Conservation (phyloP, 2,113 vertebrate genomes). For the Parotia lawesii region DNA sequence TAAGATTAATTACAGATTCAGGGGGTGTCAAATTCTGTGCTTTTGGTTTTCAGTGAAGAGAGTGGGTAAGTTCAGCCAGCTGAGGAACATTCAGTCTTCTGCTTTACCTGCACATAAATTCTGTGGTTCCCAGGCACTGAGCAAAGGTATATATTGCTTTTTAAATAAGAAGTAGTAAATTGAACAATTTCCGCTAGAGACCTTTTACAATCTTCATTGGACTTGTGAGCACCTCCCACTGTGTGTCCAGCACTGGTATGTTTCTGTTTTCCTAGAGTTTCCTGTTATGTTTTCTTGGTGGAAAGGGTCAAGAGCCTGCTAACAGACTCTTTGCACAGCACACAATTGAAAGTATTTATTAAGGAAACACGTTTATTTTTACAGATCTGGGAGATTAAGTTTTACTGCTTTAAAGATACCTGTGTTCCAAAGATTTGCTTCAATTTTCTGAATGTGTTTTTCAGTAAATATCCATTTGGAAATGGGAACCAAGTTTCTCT, state of each 20-base stretch:
- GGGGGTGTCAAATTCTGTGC: background rate
- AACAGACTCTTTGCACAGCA: background rate
- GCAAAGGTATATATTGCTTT: background rate
- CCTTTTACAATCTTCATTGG: background rate
- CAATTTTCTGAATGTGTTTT: background rate
- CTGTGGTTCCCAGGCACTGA: background rate
- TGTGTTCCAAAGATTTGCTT: background rate
- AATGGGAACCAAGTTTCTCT: background rate
- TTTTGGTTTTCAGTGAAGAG: background rate
- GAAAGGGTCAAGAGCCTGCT: background rate
- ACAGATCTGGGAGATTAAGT: background rate
- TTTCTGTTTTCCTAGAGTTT: background rate
- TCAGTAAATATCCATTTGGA: background rate
- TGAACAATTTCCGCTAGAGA: background rate
- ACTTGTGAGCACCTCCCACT: background rate
- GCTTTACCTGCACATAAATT: background rate
- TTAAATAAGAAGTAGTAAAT: background rate
- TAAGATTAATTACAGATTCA: background rate
- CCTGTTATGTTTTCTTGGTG: background rate
- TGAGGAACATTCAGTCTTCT: background rate
- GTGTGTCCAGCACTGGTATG: background rate
- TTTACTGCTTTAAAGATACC: background rate
- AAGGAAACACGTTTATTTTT: background rate
- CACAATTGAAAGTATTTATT: constrained; percentile 26
- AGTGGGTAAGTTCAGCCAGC: background rate